Evolutionary conservation across 2,888 invertebrate species (phyloP).

Genomic region (Lordiphosa fenestrarum): DNA sequence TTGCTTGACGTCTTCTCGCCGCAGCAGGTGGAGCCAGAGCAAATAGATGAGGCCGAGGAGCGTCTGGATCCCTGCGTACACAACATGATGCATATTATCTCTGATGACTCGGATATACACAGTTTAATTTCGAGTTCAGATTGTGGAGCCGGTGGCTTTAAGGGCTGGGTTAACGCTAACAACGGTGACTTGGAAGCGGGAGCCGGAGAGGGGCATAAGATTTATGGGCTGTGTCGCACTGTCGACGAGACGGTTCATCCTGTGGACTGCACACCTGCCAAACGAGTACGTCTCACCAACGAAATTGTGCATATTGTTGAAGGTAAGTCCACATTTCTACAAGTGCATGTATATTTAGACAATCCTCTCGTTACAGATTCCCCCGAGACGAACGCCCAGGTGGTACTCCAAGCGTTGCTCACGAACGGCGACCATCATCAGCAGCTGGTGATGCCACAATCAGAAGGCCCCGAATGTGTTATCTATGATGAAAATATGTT

Average conservation of each 20-base stretch:
- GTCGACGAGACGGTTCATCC: constrained; percentile 5
- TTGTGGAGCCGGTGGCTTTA: constrained; percentile 26
- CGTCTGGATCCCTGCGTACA: constrained; percentile 50
- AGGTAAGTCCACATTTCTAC: constrained; percentile 11
- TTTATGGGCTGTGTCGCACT: constrained; percentile 34
- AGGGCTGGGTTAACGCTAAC: constrained; percentile 35
- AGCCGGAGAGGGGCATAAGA: neutral
- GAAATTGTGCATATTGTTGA: constrained; percentile 27
- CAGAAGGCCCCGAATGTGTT: constrained; percentile 30
- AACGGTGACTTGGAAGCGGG: constrained; percentile 1
- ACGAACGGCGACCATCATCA: constrained; percentile 32
- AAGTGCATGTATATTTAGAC: neutral
- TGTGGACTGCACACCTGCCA: constrained; percentile 15
- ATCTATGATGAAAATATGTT: constrained; percentile 58
- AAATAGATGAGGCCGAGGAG: neutral
- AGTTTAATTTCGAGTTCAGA: constrained; percentile 44
- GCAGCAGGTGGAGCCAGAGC: neutral
- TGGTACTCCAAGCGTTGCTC: constrained; percentile 27
- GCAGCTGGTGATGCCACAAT: constrained; percentile 4
- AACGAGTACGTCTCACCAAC: constrained; percentile 9
- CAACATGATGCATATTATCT: constrained; percentile 47
- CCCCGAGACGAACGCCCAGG: constrained; percentile 13
- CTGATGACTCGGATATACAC: constrained; percentile 50
- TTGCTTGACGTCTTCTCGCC: constrained; percentile 53
- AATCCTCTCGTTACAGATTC: constrained; percentile 20